Conservation (phyloP, 2,797 vertebrate genomes). For the Cryptoblepharus egeriae region DNA sequence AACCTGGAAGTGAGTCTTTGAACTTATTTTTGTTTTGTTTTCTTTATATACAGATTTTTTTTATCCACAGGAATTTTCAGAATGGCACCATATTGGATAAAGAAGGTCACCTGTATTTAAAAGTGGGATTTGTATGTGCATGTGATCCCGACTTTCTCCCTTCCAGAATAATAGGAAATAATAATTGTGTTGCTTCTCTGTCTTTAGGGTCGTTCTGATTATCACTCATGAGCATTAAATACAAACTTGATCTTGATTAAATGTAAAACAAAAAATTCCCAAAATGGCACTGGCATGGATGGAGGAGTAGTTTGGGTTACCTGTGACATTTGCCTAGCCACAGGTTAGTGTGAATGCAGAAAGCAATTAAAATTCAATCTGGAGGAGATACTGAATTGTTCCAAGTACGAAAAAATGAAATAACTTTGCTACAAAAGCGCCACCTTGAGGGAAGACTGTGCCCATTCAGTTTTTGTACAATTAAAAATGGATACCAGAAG, state of each 20-base stretch:
- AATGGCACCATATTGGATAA: no score
- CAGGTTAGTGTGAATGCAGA: background rate
- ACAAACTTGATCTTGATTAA: background rate
- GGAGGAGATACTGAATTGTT: background rate
- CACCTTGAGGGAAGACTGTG: background rate
- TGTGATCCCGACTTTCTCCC: background rate
- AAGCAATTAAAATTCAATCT: background rate
- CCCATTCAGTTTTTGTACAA: background rate
- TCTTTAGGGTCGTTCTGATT: background rate
- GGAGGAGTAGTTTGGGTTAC: background rate
- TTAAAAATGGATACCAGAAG: background rate
- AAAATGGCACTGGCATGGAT: background rate
- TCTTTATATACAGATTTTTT: no score
- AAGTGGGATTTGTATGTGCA: slow-evolving; percentile 1
- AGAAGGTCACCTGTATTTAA: no score
- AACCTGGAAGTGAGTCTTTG: no score
- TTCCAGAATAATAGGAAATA: background rate
- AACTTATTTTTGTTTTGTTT: no score
- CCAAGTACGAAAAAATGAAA: background rate
- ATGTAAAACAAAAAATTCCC: background rate
- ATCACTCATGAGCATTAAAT: background rate
- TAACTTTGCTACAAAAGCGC: background rate
- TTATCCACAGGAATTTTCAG: no score
- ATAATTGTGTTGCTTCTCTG: background rate
- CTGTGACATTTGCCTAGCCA: background rate